These are phyloP conservation scores for Drosophila helvetica DNA, from an alignment of 2,888 invertebrate species.

Conservation along the genomic window DNA sequence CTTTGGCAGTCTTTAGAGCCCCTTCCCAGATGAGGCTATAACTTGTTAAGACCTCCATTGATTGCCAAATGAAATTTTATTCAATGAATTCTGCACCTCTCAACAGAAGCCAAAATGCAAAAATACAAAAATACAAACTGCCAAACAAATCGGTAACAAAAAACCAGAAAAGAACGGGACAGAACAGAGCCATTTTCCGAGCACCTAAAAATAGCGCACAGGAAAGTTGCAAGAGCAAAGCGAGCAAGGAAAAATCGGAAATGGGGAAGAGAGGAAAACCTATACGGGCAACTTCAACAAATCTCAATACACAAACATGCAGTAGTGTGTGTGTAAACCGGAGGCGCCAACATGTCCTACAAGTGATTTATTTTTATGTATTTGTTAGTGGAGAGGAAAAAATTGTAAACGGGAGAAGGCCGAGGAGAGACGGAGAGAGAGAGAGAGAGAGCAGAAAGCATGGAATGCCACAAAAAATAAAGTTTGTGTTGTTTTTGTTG, in stretches of 20 bases:
- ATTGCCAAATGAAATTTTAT: slow-evolving; percentile 5
- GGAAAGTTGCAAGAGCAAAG: slow-evolving; percentile 31
- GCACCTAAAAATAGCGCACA: slow-evolving; percentile 47
- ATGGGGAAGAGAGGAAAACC: slow-evolving; percentile 31
- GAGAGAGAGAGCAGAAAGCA: slow-evolving; percentile 28
- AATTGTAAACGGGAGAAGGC: slow-evolving; percentile 42
- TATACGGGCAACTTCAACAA: slow-evolving; percentile 68
- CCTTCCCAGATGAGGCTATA: too few species aligned
- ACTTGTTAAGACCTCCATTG: slow-evolving; percentile 6
- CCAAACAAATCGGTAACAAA: slow-evolving; percentile 33
- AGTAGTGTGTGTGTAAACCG: slow-evolving; percentile 56
- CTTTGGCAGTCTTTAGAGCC: not conserved
- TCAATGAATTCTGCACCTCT: slow-evolving; percentile 4
- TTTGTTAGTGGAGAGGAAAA: slow-evolving; percentile 66
- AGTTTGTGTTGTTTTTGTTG: slow-evolving; percentile 48
- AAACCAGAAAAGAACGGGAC: slow-evolving; percentile 8
- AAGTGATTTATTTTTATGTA: slow-evolving; percentile 82
- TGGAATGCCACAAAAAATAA: slow-evolving; percentile 69
- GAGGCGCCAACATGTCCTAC: slow-evolving; percentile 83
- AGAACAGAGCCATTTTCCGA: slow-evolving; percentile 44
- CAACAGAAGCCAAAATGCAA: slow-evolving; percentile 13
- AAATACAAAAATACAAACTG: slow-evolving; percentile 25
- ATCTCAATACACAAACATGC: slow-evolving; percentile 66
- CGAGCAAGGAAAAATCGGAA: slow-evolving; percentile 1
- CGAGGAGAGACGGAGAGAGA: slow-evolving; percentile 22